These are phyloP conservation scores for Brachyalestes nurse DNA, from an alignment of 2,797 vertebrate genomes.

Conservation along the genomic window DNA sequence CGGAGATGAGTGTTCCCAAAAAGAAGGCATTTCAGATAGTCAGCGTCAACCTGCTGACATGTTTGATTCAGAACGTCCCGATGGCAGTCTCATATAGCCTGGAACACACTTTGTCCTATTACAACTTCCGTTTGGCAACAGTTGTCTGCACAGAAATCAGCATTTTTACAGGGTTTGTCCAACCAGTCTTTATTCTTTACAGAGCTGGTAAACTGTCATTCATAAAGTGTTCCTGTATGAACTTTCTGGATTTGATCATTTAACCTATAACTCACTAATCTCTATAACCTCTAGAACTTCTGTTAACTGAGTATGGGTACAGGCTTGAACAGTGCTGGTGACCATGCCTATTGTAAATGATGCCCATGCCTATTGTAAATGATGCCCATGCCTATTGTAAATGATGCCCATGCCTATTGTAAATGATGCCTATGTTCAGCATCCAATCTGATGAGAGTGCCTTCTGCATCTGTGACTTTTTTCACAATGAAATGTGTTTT, in stretches of 20 bases:
- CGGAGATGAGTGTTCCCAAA: not conserved
- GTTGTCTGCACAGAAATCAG: not conserved
- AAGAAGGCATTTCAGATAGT: conserved; percentile 18
- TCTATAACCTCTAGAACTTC: too few species aligned
- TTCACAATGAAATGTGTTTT: too few species aligned
- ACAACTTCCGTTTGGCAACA: not conserved
- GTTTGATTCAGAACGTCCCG: not conserved
- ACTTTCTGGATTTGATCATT: not conserved
- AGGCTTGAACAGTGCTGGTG: too few species aligned
- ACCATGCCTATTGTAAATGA: too few species aligned
- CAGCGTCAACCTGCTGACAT: not conserved
- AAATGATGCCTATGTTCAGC: too few species aligned
- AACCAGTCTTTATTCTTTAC: conserved; percentile 1
- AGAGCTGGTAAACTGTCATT: not conserved
- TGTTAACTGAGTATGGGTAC: too few species aligned
- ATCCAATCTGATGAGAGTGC: too few species aligned
- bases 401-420: too few species aligned
- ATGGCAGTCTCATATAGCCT: not conserved
- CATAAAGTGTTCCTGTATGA: not conserved
- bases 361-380: too few species aligned
- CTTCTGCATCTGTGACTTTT: too few species aligned
- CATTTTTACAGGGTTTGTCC: not conserved
- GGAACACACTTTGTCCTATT: not conserved
- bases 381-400: too few species aligned
- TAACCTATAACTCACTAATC: too few species aligned